phyloP scores from a whole-genome alignment of 1,140 invertebrate genomes.

The Platorchestia sp. region DNA sequence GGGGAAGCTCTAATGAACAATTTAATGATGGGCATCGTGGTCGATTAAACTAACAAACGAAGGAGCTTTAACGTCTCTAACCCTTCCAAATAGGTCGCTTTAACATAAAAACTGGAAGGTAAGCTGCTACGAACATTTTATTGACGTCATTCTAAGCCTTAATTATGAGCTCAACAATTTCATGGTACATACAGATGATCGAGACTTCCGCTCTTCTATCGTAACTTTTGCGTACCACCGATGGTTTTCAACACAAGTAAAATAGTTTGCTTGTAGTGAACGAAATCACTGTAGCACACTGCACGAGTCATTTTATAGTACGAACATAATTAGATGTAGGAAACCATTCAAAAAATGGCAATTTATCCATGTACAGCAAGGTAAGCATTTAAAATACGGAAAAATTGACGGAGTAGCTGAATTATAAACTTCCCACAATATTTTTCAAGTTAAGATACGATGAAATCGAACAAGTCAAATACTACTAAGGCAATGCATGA shows the following conservation, averaged over 20 bases:
- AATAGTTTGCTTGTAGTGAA: background rate
- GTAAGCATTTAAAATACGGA: background rate
- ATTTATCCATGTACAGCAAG: too few relatives aligned
- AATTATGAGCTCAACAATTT: background rate
- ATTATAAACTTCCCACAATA: background rate
- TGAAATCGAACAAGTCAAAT: background rate
- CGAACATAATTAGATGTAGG: background rate
- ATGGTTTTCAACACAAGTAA: background rate
- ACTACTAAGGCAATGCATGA: background rate
- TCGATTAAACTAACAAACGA: conserved; percentile 30
- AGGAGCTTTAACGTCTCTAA: background rate
- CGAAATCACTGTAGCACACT: background rate
- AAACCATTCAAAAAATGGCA: background rate
- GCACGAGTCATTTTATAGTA: background rate
- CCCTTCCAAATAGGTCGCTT: background rate
- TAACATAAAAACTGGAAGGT: background rate
- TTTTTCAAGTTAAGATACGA: background rate
- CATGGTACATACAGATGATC: background rate
- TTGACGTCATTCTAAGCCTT: background rate
- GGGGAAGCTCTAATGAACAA: conserved; percentile 40
- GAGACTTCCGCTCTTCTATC: background rate
- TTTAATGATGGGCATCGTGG: background rate
- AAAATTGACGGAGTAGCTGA: background rate
- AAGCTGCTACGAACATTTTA: background rate
- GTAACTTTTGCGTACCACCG: background rate